Percentiles rank a stretch among this genome's conserved stretches.
Evolutionary conservation across 1,140 invertebrate species (phyloP).

Genomic region (Drosophila subobscura): DNA sequence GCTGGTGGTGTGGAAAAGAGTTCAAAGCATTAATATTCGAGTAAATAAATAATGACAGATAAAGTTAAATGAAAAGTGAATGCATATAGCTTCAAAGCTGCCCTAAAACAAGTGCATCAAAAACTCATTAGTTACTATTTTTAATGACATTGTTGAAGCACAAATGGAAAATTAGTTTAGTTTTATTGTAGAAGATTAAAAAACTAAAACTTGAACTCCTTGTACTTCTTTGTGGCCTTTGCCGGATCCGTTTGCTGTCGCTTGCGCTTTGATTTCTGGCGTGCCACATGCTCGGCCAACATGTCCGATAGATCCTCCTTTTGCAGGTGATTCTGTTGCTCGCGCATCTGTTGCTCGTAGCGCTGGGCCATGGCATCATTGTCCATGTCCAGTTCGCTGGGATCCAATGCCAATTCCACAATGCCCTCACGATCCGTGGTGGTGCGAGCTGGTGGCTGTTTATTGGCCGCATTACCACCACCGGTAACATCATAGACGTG

Average conservation of each 20-base stretch:
- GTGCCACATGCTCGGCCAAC: conserved; percentile 98
- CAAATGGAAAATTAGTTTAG: conserved; percentile 36
- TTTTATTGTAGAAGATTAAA: conserved; percentile 5
- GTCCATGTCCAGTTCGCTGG: conserved; percentile 98
- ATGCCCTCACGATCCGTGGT: conserved; percentile 86
- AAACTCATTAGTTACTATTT: conserved; percentile 34
- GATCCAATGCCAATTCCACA: conserved; percentile 97
- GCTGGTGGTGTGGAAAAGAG: too few relatives aligned
- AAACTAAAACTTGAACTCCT: conserved; percentile 97
- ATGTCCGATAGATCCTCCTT: conserved; percentile 99
- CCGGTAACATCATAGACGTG: conserved; percentile 95
- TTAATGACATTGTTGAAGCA: conserved; percentile 58
- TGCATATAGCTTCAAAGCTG: too few relatives aligned
- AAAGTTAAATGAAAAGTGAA: too few relatives aligned
- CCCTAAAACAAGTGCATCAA: neutral
- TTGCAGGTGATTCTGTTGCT: conserved; percentile 93
- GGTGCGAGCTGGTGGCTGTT: conserved; percentile 81
- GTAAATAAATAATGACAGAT: too few relatives aligned
- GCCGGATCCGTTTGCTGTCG: conserved; percentile 95
- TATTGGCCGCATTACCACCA: conserved; percentile 63
- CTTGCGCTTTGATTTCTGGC: conserved; percentile 97
- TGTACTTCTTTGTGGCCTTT: conserved; percentile 97
- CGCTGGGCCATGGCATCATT: conserved; percentile 97
- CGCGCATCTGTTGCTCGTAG: conserved; percentile 97
- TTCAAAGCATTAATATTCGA: too few relatives aligned